A percentile compares a stretch with the other conserved stretches of the same genome.
phyloP scores from a whole-genome alignment of 2,797 vertebrate genomes.

The Nyctibius grandis region DNA sequence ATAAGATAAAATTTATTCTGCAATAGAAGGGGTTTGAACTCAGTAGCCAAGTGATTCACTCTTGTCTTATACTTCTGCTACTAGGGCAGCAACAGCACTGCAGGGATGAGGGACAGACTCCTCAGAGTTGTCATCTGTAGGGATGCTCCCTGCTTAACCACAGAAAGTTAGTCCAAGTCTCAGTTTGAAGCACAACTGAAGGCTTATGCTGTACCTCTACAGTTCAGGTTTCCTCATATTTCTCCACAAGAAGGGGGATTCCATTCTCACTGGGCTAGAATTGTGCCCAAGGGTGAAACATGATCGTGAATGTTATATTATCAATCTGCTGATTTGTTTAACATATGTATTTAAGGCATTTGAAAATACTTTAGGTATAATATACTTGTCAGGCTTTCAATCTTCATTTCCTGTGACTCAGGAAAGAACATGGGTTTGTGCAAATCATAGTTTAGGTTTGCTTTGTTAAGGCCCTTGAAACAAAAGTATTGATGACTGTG shows the following conservation, averaged over 20 bases:
- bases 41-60: not conserved
- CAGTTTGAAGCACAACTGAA: not conserved
- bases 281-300: not conserved
- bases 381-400: not conserved
- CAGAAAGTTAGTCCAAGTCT: not conserved
- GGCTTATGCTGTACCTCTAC: not conserved
- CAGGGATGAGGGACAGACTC: not conserved
- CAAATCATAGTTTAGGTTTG: not conserved
- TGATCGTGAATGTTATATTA: not conserved
- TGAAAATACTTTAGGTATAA: not conserved
- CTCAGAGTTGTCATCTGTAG: not conserved
- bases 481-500: not conserved
- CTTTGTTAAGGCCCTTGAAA: not conserved
- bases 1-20: not conserved
- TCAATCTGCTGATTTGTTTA: not conserved
- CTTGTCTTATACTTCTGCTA: not conserved
- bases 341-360: not conserved
- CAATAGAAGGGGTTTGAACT: not conserved
- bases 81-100: not conserved
- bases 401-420: not conserved
- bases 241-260: not conserved
- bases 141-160: not conserved
- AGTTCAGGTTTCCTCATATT: not conserved
- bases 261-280: not conserved
- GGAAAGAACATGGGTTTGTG: not conserved